Percentiles rank a stretch among this genome's conserved stretches.
Evolutionary conservation across 2,797 vertebrate species (phyloP).

Genomic region (Fistularia tabacaria): DNA sequence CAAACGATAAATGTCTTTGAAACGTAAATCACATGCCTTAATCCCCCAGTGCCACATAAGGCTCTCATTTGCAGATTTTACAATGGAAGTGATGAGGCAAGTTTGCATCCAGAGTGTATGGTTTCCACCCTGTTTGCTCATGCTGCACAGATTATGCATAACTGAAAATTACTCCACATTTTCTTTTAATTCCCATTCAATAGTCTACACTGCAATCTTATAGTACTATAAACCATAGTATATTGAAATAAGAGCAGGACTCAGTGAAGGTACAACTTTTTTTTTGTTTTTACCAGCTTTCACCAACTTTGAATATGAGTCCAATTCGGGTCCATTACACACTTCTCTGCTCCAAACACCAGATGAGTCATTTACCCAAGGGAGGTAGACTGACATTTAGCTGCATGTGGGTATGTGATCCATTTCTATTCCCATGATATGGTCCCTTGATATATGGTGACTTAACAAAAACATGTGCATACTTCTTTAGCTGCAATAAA

Average conservation of each 20-base stretch:
- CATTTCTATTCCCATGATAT: conserved; percentile 62
- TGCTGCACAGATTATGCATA: conserved; percentile 15
- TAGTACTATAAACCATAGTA: too few species aligned
- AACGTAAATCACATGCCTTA: conserved; percentile 79
- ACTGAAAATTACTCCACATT: conserved; percentile 11
- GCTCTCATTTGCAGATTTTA: conserved; percentile 75
- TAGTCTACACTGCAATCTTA: too few species aligned
- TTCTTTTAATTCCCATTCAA: not conserved
- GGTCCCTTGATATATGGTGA: conserved; percentile 15
- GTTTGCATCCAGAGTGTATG: conserved; percentile 35
- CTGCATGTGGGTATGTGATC: conserved; percentile 52
- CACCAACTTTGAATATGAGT: conserved; percentile 32
- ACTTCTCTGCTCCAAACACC: conserved; percentile 54
- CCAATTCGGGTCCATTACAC: conserved; percentile 37
- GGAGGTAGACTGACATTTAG: conserved; percentile 69
- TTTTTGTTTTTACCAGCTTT: conserved; percentile 30
- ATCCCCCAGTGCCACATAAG: conserved; percentile 77
- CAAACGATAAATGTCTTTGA: conserved; percentile 78
- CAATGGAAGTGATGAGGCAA: conserved; percentile 66
- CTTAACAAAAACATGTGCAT: conserved; percentile 62
- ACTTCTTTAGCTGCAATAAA: too few species aligned
- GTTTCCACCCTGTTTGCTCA: conserved; percentile 25
- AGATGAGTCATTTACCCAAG: conserved; percentile 61
- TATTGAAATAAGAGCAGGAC: too few species aligned
- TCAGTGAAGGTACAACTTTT: not conserved